phyloP scores from a whole-genome alignment of 2,888 invertebrate species.

The Gymnocheta viridis region DNA sequence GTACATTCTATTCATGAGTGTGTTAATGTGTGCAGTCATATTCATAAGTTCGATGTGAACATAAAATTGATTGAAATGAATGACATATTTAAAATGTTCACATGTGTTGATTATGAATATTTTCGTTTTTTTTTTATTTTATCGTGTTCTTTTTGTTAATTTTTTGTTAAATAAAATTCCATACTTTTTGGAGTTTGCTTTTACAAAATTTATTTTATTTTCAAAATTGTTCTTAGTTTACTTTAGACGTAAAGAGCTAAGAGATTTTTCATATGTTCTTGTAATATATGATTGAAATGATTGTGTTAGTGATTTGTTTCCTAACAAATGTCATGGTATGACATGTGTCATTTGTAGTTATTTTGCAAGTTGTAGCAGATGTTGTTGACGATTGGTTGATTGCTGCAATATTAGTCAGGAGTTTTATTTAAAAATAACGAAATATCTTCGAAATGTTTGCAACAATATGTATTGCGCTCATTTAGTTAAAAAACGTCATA shows the following conservation, averaged over 20 bases:
- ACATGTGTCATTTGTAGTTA: slow-evolving; percentile 32
- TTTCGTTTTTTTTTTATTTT: no score
- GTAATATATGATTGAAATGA: background rate
- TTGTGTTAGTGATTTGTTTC: background rate
- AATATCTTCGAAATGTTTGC: background rate
- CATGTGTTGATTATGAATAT: no score
- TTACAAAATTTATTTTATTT: background rate
- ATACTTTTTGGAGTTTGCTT: background rate
- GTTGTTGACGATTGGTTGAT: slow-evolving; percentile 28
- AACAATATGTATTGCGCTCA: no score
- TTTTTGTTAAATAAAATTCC: background rate
- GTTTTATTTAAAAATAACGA: background rate
- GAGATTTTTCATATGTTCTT: background rate
- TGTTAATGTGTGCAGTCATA: background rate
- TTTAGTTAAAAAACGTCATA: no score
- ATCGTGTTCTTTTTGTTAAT: background rate
- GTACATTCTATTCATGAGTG: slow-evolving; percentile 20
- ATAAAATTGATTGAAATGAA: slow-evolving; percentile 41
- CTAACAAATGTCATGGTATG: slow-evolving; percentile 27
- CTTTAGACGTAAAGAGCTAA: background rate
- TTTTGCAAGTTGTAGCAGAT: slow-evolving; percentile 11
- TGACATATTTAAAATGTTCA: slow-evolving; percentile 28
- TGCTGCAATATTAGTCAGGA: background rate
- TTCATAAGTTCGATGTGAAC: slow-evolving; percentile 25
- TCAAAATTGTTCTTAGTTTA: background rate